Evolutionary conservation across 2,888 invertebrate genomes (phyloP), one percentile per base, ranked within the genome.

Genomic region (Cancer borealis): DNA sequence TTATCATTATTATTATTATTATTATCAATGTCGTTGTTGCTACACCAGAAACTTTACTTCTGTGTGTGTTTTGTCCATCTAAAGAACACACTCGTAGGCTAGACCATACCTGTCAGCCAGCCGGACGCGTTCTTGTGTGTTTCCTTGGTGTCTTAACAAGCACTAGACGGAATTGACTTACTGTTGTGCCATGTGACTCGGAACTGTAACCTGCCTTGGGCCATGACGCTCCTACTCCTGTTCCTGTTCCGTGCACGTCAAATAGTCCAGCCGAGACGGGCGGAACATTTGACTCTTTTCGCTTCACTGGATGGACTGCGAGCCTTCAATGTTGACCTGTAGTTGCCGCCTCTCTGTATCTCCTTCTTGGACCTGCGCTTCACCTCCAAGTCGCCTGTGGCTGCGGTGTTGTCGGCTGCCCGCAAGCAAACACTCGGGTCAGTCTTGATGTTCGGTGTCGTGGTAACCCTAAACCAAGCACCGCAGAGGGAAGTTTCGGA

Each of bases 381-480:
- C 73, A 73, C 54, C 21, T n/a, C 47, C 49, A 30, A 39, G 66
- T 26, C 14, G 39, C 39, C 39, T 91, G 39, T 91, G 54, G 47
- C 39, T 91, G 39, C 39, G 54, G 47, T 54, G 39, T 91, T 47
- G 21, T 49, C 49, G 39, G 26, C 54, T 91, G 54, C 91, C 60
- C 84, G 84, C 84, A 84, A 84, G n/a, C 84, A 84, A 84, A 17
- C 30, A 84, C 84, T 39, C 84, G 84, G 84, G 39, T 84, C 84
- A 84, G 84, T 93, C 60, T 93, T 89, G 73, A 30, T 93, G 93
- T 93, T 93, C 79, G 93, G 79, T 93, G 93, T 93, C 89, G 88
- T 60, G 30, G 47, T 79, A 89, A 89, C 79, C 54, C 30, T 39
- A 12, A 79, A 79, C 21, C 84, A 30, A 84, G 17, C 84, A 84